A percentile compares a stretch with the other conserved stretches of the same genome.
phyloP scores from a whole-genome alignment of 2,888 invertebrate species.

The Heteromurus nitidus region DNA sequence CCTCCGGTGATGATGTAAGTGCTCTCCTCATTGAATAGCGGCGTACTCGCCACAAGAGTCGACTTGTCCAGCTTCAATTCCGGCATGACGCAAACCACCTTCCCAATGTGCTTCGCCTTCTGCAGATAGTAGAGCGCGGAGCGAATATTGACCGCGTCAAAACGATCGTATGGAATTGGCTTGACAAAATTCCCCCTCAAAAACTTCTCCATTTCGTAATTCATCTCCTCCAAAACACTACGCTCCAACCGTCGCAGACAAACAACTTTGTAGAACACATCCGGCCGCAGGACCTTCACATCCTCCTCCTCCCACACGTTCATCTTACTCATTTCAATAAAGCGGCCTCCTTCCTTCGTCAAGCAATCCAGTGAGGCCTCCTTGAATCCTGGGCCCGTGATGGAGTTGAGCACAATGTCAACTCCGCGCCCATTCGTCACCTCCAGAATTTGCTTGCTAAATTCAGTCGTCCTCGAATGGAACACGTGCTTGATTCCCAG shows the following conservation, averaged over 20 bases:
- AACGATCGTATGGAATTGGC: conserved; percentile 50
- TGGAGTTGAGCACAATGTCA: conserved; percentile 52
- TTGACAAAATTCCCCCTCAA: background rate
- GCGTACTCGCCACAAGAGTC: background rate
- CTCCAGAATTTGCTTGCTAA: conserved; percentile 39
- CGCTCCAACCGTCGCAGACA: too few relatives aligned
- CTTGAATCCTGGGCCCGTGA: conserved; percentile 53
- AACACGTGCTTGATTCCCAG: conserved; percentile 61
- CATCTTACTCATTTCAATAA: conserved; percentile 65
- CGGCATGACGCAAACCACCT: conserved; percentile 6
- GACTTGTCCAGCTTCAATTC: conserved; percentile 15
- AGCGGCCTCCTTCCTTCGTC: conserved; percentile 38
- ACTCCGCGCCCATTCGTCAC: conserved; percentile 45
- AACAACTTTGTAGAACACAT: conserved; percentile 52
- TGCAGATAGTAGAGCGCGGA: conserved; percentile 41
- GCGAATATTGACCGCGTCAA: conserved; percentile 39
- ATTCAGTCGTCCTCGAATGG: conserved; percentile 62
- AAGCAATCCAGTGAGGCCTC: conserved; percentile 49
- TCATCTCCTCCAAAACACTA: too few relatives aligned
- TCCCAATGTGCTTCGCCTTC: too few relatives aligned
- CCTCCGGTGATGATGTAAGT: conserved; percentile 59
- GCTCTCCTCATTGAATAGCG: conserved; percentile 41
- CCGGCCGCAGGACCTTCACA: conserved; percentile 42
- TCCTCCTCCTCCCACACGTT: conserved; percentile 57
- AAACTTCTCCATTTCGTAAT: background rate